Evolutionary conservation across 1,140 invertebrate genomes (phyloP).

Genomic region (Pogonognathellus flavescens): DNA sequence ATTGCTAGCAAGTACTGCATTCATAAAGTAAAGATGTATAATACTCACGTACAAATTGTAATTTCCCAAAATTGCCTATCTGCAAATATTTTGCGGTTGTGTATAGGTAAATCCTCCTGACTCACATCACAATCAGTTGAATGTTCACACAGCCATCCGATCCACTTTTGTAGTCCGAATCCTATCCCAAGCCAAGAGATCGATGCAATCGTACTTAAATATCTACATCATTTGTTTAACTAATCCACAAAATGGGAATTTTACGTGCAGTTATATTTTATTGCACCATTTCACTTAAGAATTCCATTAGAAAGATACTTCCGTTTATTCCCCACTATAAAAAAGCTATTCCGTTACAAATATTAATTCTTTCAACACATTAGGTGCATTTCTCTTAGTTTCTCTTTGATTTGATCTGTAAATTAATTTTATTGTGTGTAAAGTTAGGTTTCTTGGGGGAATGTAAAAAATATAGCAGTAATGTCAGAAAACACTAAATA

Average conservation of each 20-base stretch:
- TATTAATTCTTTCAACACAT: no score
- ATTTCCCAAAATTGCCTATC: not conserved
- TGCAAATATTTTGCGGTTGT: no score
- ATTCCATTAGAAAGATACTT: slow-evolving; percentile 29
- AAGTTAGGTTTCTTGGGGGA: no score
- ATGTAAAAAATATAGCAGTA: no score
- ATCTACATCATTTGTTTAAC: slow-evolving; percentile 14
- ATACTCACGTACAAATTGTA: not conserved
- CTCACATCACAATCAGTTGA: not conserved
- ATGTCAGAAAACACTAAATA: no score
- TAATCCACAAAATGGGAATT: slow-evolving; percentile 41
- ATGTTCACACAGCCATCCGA: not conserved
- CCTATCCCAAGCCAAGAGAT: slow-evolving; percentile 17
- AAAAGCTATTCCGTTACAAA: no score
- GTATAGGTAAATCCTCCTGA: no score
- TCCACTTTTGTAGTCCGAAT: not conserved
- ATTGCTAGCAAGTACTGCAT: no score
- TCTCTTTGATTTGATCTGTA: no score
- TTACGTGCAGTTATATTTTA: slow-evolving; percentile 37
- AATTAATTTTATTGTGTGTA: no score
- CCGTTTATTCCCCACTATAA: not conserved
- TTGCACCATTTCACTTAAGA: slow-evolving; percentile 30
- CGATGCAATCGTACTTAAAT: slow-evolving; percentile 43
- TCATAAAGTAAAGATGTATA: no score
- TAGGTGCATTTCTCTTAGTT: no score